Evolutionary conservation across 2,113 vertebrate genomes (phyloP).

Genomic region (Corythornis madagascariensis): DNA sequence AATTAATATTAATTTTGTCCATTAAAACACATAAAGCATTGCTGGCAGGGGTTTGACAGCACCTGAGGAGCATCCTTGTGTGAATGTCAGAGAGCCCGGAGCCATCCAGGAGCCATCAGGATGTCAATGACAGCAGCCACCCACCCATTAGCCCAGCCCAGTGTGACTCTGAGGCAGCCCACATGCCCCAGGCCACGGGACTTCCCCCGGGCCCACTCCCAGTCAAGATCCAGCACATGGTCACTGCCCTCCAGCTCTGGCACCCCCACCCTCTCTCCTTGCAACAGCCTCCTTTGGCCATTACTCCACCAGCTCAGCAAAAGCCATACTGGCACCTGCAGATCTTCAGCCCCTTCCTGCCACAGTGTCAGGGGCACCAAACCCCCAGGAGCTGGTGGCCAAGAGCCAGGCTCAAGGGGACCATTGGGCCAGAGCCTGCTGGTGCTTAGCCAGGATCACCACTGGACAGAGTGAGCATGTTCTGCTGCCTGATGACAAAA

Average conservation of each 20-base stretch:
- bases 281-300: neutral
- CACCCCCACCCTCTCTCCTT: neutral
- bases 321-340: neutral
- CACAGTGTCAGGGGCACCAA: neutral
- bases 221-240: accelerated
- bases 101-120: neutral
- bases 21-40: slow-evolving; percentile 38
- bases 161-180: neutral
- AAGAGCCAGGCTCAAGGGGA: accelerated
- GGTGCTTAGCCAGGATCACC: accelerated
- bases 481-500: slow-evolving; percentile 23
- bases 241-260: neutral
- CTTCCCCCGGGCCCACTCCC: neutral
- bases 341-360: neutral
- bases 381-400: neutral
- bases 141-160: neutral
- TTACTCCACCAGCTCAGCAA: neutral
- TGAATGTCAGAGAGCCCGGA: neutral
- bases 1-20: slow-evolving; percentile 65
- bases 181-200: accelerated
- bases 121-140: accelerated
- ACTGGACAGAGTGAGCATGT: accelerated
- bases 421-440: neutral
- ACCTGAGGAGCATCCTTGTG: neutral
- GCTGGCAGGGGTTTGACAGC: neutral